Evolutionary conservation across 1,140 invertebrate genomes (phyloP).

Genomic region (Ctenoplectra terminalis): DNA sequence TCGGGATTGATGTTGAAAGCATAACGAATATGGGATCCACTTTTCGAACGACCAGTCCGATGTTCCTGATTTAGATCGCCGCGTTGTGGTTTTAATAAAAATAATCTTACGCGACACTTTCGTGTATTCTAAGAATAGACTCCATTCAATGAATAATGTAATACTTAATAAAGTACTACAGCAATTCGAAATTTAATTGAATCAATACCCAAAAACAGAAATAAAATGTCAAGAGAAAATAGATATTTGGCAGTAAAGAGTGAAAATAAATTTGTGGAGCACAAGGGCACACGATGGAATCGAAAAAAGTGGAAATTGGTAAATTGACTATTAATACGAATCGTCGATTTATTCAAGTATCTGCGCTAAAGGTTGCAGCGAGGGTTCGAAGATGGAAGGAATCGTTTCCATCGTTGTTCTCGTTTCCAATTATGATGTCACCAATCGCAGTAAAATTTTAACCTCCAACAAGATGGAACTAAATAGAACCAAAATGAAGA

Average conservation of each 20-base stretch:
- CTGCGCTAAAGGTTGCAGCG: no score
- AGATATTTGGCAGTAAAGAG: neutral
- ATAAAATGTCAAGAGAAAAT: neutral
- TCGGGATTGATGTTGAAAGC: conserved; percentile 22
- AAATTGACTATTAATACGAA: conserved; percentile 70
- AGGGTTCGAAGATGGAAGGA: no score
- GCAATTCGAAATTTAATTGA: neutral
- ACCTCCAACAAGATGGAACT: no score
- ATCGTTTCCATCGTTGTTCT: no score
- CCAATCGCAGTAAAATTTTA: no score
- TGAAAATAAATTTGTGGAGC: neutral
- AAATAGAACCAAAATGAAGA: no score
- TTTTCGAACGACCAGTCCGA: neutral
- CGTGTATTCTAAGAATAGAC: no score
- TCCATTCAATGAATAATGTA: neutral
- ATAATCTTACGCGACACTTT: neutral
- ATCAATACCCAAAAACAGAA: neutral
- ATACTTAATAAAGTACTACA: neutral
- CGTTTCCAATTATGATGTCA: no score
- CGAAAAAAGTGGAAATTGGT: conserved; percentile 62
- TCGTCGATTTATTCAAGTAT: conserved; percentile 66
- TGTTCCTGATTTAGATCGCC: conserved; percentile 3
- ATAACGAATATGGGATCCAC: conserved; percentile 17
- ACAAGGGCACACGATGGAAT: neutral
- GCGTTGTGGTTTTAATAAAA: neutral